phyloP scores from a whole-genome alignment of 2,797 vertebrate genomes.

The Acanthis flammea region DNA sequence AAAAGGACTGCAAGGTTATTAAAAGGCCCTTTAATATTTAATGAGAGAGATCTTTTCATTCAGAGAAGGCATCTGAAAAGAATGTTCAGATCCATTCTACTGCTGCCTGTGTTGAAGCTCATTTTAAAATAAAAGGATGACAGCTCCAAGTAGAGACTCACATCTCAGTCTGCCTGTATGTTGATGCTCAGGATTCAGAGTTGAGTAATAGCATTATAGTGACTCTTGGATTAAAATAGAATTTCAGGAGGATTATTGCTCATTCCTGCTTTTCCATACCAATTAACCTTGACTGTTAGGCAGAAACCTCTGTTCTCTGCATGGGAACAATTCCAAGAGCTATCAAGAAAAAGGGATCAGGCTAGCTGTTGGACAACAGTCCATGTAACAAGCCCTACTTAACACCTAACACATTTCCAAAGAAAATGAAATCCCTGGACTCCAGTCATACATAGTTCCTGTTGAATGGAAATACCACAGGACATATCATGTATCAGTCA shows the following conservation, averaged over 20 bases:
- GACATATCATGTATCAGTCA: background rate
- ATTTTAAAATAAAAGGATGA: background rate
- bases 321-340: constrained; percentile 16
- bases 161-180: background rate
- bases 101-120: background rate
- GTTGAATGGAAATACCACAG: background rate
- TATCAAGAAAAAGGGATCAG: constrained; percentile 11
- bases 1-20: background rate
- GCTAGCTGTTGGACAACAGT: background rate
- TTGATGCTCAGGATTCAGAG: background rate
- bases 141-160: background rate
- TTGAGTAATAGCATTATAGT: constrained; percentile 27
- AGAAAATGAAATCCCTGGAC: background rate
- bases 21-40: constrained; percentile 15
- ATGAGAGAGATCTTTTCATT: constrained; percentile 6
- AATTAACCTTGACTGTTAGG: constrained; percentile 38
- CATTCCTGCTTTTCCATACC: constrained; percentile 27
- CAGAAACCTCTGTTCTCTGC: constrained; percentile 1
- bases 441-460: background rate
- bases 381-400: constrained; percentile 1
- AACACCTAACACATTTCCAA: constrained; percentile 27
- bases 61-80: background rate
- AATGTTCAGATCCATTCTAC: background rate
- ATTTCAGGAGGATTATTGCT: constrained; percentile 45
- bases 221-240: background rate